Conservation (phyloP, 2,888 invertebrate species). For the Homarus gammarus region DNA sequence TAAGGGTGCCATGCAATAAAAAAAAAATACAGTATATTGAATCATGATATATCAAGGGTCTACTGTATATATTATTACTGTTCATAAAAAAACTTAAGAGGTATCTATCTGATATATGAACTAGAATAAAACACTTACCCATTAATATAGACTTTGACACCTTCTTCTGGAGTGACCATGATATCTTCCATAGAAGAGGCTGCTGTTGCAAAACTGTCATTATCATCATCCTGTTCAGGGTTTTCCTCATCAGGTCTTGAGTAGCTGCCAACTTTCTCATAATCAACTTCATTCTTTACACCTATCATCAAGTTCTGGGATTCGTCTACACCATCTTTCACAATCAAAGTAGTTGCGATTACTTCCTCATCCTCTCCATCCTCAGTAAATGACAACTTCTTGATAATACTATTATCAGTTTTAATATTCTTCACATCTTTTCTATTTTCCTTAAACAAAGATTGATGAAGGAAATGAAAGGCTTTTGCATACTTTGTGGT, state of each 20-base stretch:
- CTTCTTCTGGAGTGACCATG: slow-evolving; percentile 69
- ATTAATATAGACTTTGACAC: slow-evolving; percentile 50
- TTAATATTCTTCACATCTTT: background rate
- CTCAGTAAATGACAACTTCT: slow-evolving; percentile 25
- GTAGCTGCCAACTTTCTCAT: background rate
- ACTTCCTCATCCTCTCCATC: slow-evolving; percentile 37
- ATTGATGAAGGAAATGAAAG: slow-evolving; percentile 51
- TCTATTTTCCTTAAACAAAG: slow-evolving; percentile 36
- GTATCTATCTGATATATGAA: too few species aligned
- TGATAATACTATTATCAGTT: slow-evolving; percentile 18
- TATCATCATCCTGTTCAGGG: slow-evolving; percentile 11
- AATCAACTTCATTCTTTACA: background rate
- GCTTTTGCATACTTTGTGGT: slow-evolving; percentile 58
- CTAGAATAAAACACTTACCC: slow-evolving; percentile 50
- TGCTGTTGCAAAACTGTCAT: slow-evolving; percentile 70
- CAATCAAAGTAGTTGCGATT: background rate
- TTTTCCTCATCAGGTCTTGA: background rate
- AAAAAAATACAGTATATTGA: too few species aligned
- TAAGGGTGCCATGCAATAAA: too few species aligned
- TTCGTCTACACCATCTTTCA: slow-evolving; percentile 8
- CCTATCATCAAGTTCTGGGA: background rate
- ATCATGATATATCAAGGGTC: too few species aligned
- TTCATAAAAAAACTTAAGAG: too few species aligned
- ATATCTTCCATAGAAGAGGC: slow-evolving; percentile 54
- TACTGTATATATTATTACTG: too few species aligned